Evolutionary conservation across 2,113 vertebrate genomes (phyloP).

Genomic region (Engystomops pustulosus): DNA sequence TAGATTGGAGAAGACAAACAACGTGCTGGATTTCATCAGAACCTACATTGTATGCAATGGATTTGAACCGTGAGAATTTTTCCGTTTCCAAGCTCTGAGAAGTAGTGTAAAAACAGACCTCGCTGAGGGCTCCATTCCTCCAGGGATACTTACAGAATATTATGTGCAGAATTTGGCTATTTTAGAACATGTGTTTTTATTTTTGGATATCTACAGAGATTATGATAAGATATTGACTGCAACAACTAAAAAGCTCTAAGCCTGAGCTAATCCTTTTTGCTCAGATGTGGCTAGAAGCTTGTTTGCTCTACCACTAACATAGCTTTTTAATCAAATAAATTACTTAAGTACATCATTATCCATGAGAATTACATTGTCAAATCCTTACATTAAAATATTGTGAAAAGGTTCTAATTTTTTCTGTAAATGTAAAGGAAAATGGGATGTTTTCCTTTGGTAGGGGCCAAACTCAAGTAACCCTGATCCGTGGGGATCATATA

Average conservation of each 20-base stretch:
- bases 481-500: too few species aligned
- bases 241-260: neutral
- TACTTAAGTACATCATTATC: too few species aligned
- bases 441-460: too few species aligned
- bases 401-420: too few species aligned
- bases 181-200: conserved; percentile 20
- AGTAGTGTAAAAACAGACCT: conserved; percentile 2
- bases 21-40: neutral
- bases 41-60: neutral
- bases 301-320: too few species aligned
- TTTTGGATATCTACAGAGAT: conserved; percentile 25
- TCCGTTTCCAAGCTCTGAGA: neutral
- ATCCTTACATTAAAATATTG: too few species aligned
- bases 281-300: neutral
- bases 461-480: too few species aligned
- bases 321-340: too few species aligned
- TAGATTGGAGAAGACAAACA: neutral
- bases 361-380: too few species aligned
- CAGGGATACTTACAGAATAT: conserved; percentile 4
- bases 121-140: conserved; percentile 13
- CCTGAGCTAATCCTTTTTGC: neutral
- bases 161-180: conserved; percentile 38
- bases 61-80: conserved; percentile 46
- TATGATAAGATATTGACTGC: conserved; percentile 22
- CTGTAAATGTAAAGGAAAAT: too few species aligned